A percentile compares a stretch with the other conserved stretches of the same genome.
phyloP scores from a whole-genome alignment of 1,140 invertebrate genomes.

The Lethrus apterus region DNA sequence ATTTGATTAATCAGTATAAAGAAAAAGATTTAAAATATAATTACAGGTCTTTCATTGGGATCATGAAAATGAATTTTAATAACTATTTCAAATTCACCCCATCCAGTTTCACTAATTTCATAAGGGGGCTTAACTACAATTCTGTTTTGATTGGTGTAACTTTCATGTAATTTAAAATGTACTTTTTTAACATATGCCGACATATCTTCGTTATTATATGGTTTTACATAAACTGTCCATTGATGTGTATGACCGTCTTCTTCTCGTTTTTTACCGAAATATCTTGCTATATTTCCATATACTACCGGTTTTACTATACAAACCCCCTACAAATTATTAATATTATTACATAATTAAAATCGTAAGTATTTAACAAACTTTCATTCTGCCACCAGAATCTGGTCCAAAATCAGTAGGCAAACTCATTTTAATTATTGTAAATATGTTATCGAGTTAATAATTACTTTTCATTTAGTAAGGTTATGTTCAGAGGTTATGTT shows the following conservation, averaged over 20 bases:
- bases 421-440: conserved; percentile 47
- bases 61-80: conserved; percentile 99
- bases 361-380: conserved; percentile 46
- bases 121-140: conserved; percentile 92
- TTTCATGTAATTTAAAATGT: conserved; percentile 96
- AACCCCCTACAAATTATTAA: conserved; percentile 58
- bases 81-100: conserved; percentile 99
- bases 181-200: conserved; percentile 93
- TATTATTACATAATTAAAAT: conserved; percentile 11
- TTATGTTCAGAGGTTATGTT: neutral
- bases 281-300: conserved; percentile 92
- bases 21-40: conserved; percentile 31
- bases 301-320: conserved; percentile 93
- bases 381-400: conserved; percentile 71
- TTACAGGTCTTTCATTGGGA: conserved; percentile 89
- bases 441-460: conserved; percentile 1
- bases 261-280: conserved; percentile 96
- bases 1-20: conserved; percentile 2
- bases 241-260: conserved; percentile 98
- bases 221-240: conserved; percentile 97
- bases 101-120: conserved; percentile 97
- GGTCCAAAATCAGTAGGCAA: conserved; percentile 69
- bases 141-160: conserved; percentile 91
- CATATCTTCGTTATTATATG: conserved; percentile 91
- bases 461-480: neutral